These are phyloP conservation scores for Myripristis jacobus DNA, from an alignment of 2,797 vertebrate genomes.

Conservation along the genomic window DNA sequence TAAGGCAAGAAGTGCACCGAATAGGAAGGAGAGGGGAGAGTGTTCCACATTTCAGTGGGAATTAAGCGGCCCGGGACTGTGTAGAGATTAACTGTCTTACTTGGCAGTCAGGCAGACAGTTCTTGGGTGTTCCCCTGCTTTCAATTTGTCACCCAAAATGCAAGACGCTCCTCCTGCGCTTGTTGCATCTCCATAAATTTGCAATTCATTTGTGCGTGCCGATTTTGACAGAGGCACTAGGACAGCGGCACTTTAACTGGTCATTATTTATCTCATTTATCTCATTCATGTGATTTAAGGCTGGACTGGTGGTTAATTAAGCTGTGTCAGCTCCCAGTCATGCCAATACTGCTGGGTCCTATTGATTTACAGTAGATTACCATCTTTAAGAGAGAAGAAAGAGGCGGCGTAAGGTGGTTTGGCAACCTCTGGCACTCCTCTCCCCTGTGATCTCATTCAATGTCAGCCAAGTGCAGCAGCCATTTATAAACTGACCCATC, in stretches of 20 bases:
- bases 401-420: slow-evolving; percentile 46
- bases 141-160: slow-evolving; percentile 77
- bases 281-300: slow-evolving; percentile 82
- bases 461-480: slow-evolving; percentile 11
- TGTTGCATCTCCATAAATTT: slow-evolving; percentile 79
- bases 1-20: slow-evolving; percentile 44
- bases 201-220: slow-evolving; percentile 75
- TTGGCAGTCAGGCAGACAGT: slow-evolving; percentile 69
- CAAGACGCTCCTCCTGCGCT: slow-evolving; percentile 51
- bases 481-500: slow-evolving; percentile 37
- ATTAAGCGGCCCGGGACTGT: slow-evolving; percentile 70
- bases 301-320: slow-evolving; percentile 77
- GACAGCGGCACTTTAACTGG: slow-evolving; percentile 72
- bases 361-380: slow-evolving; percentile 86
- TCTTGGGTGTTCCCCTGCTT: slow-evolving; percentile 68
- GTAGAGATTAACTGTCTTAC: slow-evolving; percentile 77
- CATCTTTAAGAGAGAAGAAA: slow-evolving; percentile 70
- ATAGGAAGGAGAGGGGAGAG: slow-evolving; percentile 49
- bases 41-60: slow-evolving; percentile 68
- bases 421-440: slow-evolving; percentile 31
- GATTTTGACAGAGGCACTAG: slow-evolving; percentile 69
- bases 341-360: slow-evolving; percentile 63
- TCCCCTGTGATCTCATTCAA: slow-evolving; percentile 11
- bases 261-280: slow-evolving; percentile 84
- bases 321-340: slow-evolving; percentile 77